Base-by-base conservation (phyloP, 2,113 vertebrate species). In the Caretta caretta region DNA sequence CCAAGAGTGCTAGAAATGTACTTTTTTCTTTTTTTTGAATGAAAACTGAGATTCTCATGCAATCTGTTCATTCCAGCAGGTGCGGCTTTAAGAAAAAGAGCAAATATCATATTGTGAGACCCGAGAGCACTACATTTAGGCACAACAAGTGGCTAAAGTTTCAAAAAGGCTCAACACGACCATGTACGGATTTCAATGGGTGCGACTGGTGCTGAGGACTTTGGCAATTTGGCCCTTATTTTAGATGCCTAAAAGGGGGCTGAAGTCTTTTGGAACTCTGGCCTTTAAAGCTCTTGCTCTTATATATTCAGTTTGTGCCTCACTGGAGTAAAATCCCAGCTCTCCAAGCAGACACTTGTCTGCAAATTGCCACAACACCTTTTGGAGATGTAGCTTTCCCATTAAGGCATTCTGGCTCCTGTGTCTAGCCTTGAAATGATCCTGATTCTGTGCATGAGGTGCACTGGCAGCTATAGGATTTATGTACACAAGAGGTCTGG, bases 351-450 rank as follows among this genome's bases (percentile, higher is more conserved):
- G 76, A 69, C 88, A n/a, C 59, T 87, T 1, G 0, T 84, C 72
- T 88, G 31, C 78, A 90, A 91, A 14, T 92, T 97, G 83, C 94
- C 54, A 75, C 57, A 56, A 7, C 57, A 89, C 94, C 96, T 95
- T 90, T 38, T 80, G 86, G 89, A 92, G 79, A 88, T 25, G 93
- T 92, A 95, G 62, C 89, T 95, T 96, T 95, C 83, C 96, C 92
- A 35, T 57, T 20, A 14, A n/a, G 65, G 90, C 50, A 35, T 42
- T 96, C 75, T 92, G 81, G 48, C 92, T 97, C 54, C 79, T 84
- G 50, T 42, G 86, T 96, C 87, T 92, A 93, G 84, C 93, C 92
- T 93, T 90, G 79, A 85, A 53, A 90, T 90, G 83, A 83, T 91
- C 95, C 94, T 94, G 97, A 93, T 96, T 90, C 92, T 7, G 29